Base-by-base conservation (phyloP, 2,888 invertebrate genomes). In the Plagodis dolabraria region DNA sequence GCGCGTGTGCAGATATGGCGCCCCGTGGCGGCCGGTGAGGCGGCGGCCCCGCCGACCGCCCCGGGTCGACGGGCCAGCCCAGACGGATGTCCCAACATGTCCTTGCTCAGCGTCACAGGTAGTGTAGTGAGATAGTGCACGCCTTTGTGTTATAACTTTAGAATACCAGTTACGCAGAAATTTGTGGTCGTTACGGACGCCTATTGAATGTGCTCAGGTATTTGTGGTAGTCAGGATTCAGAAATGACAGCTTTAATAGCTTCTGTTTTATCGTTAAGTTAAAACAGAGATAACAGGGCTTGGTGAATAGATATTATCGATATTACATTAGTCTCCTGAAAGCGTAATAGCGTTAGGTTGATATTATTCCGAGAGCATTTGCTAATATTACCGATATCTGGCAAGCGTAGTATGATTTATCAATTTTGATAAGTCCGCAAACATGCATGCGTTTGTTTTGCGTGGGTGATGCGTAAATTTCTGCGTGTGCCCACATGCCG, bases 101-200 rank as follows among this genome's bases (percentile, higher is more conserved):
- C 93, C 85, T 89, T 93, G 83, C 92, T 93, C 86, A 93, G 93
- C 92, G 93, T 93, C 84, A 93, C 93, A 92, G 93, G 93, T 93
- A 77, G 67, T 72, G 76, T 79, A 81, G 77, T 78, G 76, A 67
- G 63, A 58, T 63, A 72, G 68, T 69, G 63, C 49, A 62, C 52
- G 52, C 65, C 82, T 83, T 82, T 85, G 81, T 85, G 79, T 78
- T 76, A 70, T 76, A 70, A 63, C 66, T 5, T 35, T 51, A 51
- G 4, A 22, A 33, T 62, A 56, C 67, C 64, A 72, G 72, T 77
- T 79, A 79, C 82, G 77, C 80, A 77, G 74, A 75, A 63, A 72
- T 76, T 76, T 75, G 75, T 77, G 82, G 80, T 83, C 79, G 80
- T 82, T 80, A 82, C 70, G 80, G 80, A 82, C 81, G 81, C 80